phyloP scores from a whole-genome alignment of 1,140 invertebrate genomes.

The Ruditapes philippinarum region DNA sequence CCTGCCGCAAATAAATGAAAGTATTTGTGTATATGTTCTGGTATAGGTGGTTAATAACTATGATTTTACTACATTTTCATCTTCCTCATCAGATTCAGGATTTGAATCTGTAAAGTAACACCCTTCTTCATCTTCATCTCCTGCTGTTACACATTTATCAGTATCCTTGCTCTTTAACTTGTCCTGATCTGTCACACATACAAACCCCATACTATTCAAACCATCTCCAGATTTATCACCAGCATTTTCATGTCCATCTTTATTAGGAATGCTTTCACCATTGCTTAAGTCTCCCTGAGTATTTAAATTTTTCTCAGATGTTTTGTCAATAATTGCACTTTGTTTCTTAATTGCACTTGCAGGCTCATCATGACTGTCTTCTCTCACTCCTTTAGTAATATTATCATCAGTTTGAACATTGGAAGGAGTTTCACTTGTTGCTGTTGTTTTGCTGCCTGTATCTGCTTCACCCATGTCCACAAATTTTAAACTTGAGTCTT shows the following conservation, averaged over 20 bases:
- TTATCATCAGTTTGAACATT: not conserved
- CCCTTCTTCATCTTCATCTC: not conserved
- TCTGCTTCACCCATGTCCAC: no score
- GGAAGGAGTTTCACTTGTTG: no score
- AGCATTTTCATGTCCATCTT: not conserved
- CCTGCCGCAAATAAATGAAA: no score
- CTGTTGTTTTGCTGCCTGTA: no score
- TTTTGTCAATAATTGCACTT: not conserved
- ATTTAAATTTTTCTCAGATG: not conserved
- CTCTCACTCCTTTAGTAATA: not conserved
- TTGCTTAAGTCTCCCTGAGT: not conserved
- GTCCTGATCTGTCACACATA: not conserved
- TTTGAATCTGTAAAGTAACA: constrained; percentile 59
- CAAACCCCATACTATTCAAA: not conserved
- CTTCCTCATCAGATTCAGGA: constrained; percentile 30
- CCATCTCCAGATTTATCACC: not conserved
- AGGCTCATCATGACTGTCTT: not conserved
- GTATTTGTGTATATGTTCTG: no score
- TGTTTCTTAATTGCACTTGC: not conserved
- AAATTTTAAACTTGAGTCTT: no score
- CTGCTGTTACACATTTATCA: not conserved
- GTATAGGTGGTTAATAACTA: no score
- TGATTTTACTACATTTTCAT: not conserved
- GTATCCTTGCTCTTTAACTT: not conserved
- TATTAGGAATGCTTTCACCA: not conserved